These are phyloP conservation scores for Beris morrisii DNA, from an alignment of 2,888 invertebrate species.

Conservation along the genomic window DNA sequence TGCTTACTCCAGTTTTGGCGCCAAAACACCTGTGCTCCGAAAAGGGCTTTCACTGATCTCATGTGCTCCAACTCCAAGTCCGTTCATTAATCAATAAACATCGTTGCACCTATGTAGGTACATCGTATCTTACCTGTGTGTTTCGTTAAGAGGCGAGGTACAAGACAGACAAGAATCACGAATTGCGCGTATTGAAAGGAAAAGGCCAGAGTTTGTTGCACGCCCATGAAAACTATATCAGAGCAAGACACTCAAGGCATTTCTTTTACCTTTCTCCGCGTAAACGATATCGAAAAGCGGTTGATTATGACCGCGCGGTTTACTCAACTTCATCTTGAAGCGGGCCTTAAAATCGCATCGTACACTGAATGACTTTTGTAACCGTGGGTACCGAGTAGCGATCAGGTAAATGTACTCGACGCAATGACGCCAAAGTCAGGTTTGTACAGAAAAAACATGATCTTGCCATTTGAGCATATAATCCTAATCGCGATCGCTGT, in stretches of 20 bases:
- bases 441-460: conserved; percentile 4
- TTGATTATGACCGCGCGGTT: conserved; percentile 6
- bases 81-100: conserved; percentile 32
- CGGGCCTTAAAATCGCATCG: too few relatives aligned
- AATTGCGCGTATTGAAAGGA: conserved; percentile 24
- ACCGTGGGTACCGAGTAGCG: too few relatives aligned
- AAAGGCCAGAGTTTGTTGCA: conserved; percentile 12
- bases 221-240: conserved; percentile 20
- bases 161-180: conserved; percentile 11
- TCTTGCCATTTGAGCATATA: neutral
- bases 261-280: conserved; percentile 28
- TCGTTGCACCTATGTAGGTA: neutral
- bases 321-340: too few relatives aligned
- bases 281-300: conserved; percentile 8
- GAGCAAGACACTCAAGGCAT: neutral
- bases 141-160: neutral
- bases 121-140: too few relatives aligned
- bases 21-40: conserved; percentile 27
- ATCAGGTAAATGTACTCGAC: conserved; percentile 18
- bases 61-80: neutral
- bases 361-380: too few relatives aligned
- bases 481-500: conserved; percentile 9
- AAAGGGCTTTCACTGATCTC: conserved; percentile 38
- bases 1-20: conserved; percentile 28
- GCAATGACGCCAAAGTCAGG: conserved; percentile 3